Evolutionary conservation across 2,888 invertebrate species (phyloP).

Genomic region (Patella ulyssiponensis): DNA sequence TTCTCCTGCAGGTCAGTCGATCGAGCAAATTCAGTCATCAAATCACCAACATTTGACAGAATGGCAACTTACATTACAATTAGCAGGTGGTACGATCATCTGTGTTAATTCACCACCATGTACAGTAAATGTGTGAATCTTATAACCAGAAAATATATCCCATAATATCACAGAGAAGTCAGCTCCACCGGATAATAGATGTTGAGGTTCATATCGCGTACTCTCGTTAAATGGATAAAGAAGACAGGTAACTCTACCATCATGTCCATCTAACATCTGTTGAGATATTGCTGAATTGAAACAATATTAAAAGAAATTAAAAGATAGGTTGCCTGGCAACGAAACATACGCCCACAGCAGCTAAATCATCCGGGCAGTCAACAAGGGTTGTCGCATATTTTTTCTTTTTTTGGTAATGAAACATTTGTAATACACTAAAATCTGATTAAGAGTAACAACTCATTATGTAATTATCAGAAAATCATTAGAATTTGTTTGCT

Average conservation of each 20-base stretch:
- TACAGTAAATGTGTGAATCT: conserved; percentile 95
- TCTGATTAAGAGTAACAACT: no score
- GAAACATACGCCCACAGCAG: no score
- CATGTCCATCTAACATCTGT: conserved; percentile 80
- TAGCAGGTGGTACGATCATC: conserved; percentile 92
- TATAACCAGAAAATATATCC: conserved; percentile 91
- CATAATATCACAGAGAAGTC: conserved; percentile 98
- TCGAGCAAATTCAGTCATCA: no score
- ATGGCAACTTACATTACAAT: conserved; percentile 75
- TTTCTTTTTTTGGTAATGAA: no score
- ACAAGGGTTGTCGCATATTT: no score
- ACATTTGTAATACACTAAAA: no score
- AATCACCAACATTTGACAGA: not conserved
- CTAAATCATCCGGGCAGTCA: no score
- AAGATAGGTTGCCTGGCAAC: no score
- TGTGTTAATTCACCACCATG: conserved; percentile 98
- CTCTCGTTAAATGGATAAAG: conserved; percentile 93
- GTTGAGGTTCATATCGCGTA: conserved; percentile 75
- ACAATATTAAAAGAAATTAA: not conserved
- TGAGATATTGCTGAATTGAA: conserved; percentile 50
- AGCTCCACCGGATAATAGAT: conserved; percentile 92
- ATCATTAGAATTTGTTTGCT: no score
- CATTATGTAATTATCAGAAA: no score
- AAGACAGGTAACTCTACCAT: conserved; percentile 93
- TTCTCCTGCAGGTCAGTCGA: no score